Conservation (phyloP, 2,797 vertebrate species). For the Taeniopygia guttata region DNA sequence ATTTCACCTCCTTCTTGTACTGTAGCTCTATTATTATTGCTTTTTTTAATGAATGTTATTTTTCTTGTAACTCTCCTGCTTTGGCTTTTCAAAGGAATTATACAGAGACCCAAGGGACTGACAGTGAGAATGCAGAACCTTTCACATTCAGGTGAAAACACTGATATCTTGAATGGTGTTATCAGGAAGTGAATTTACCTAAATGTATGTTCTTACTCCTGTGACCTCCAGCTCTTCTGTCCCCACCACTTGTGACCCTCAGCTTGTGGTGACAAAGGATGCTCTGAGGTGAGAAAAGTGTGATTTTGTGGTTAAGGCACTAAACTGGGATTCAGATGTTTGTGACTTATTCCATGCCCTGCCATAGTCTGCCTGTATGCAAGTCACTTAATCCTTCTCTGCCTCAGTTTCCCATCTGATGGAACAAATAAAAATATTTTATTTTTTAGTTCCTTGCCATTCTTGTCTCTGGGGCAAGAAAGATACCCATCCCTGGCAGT, state of each 20-base stretch:
- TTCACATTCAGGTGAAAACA: constrained; percentile 17
- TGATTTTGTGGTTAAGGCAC: background rate
- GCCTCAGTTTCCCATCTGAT: background rate
- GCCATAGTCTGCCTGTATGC: background rate
- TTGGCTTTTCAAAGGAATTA: constrained; percentile 34
- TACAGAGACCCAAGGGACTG: background rate
- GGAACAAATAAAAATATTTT: background rate
- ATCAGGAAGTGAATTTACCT: background rate
- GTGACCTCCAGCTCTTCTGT: background rate
- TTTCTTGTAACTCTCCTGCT: constrained; percentile 14
- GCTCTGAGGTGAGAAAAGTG: background rate
- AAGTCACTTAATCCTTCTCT: background rate
- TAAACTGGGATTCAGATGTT: background rate
- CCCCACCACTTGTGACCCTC: background rate
- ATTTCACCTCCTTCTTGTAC: constrained; percentile 44
- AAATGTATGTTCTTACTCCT: background rate
- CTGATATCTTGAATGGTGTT: background rate
- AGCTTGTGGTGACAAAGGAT: background rate
- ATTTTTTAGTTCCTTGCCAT: background rate
- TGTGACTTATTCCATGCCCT: background rate
- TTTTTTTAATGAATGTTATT: constrained; percentile 8
- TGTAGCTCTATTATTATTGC: constrained; percentile 30
- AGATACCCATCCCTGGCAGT: background rate
- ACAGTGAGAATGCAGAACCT: constrained; percentile 12
- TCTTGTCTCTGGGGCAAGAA: background rate